phyloP scores from a whole-genome alignment of 1,140 invertebrate genomes.

The Drosophila mauritiana region DNA sequence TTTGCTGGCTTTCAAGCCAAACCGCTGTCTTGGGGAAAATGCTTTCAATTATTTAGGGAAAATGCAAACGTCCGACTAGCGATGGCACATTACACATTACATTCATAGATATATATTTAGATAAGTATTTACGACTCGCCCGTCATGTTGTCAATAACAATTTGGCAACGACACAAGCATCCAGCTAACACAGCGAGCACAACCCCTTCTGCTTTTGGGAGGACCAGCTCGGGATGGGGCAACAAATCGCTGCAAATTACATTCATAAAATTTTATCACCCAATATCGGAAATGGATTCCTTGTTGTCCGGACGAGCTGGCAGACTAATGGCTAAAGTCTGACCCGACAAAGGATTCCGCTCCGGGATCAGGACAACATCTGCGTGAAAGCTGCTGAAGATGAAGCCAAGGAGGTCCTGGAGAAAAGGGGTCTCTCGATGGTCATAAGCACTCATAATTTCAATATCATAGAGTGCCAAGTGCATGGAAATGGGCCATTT shows the following conservation, averaged over 20 bases:
- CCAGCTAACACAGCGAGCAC: conserved; percentile 5
- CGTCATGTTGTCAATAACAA: conserved; percentile 77
- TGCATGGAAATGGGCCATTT: conserved; percentile 76
- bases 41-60: conserved; percentile 76
- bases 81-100: conserved; percentile 45
- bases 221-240: conserved; percentile 42
- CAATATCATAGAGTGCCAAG: conserved; percentile 78
- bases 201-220: conserved; percentile 45
- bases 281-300: conserved; percentile 83
- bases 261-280: conserved; percentile 84
- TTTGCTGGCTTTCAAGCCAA: conserved; percentile 8
- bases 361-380: conserved; percentile 41
- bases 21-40: conserved; percentile 51
- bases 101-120: conserved; percentile 63
- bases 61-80: conserved; percentile 51
- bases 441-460: conserved; percentile 78
- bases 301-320: conserved; percentile 52
- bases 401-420: conserved; percentile 16
- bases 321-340: conserved; percentile 76
- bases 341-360: conserved; percentile 62
- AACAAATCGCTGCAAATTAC: conserved; percentile 83
- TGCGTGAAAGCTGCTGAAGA: conserved; percentile 53
- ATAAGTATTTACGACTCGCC: conserved; percentile 76
- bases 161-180: conserved; percentile 62
- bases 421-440: conserved; percentile 54